Evolutionary conservation across 2,888 invertebrate species (phyloP).

Genomic region (Ichneumon xanthorius): DNA sequence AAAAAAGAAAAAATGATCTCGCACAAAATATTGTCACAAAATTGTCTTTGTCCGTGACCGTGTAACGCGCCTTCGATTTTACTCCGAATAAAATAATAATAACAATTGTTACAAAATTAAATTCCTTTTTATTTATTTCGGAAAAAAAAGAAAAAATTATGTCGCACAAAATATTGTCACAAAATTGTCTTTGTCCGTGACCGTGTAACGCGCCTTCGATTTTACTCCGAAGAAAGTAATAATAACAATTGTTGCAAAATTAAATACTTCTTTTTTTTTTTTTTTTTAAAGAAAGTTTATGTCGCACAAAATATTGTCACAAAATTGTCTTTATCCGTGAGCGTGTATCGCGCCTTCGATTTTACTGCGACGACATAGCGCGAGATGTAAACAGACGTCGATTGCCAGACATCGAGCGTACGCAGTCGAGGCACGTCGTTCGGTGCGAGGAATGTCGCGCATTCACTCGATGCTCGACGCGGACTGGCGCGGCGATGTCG

Average conservation of each 20-base stretch:
- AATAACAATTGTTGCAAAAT: too few species aligned
- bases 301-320: not conserved
- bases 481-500: conserved; percentile 55
- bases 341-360: not conserved
- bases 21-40: not conserved
- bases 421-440: conserved; percentile 63
- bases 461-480: conserved; percentile 66
- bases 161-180: too few species aligned
- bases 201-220: too few species aligned
- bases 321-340: not conserved
- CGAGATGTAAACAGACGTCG: conserved; percentile 31
- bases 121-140: too few species aligned
- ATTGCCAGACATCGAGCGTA: conserved; percentile 17
- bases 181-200: too few species aligned
- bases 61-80: not conserved
- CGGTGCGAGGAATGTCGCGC: conserved; percentile 64
- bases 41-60: not conserved
- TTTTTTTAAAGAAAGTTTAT: too few species aligned
- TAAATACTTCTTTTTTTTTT: too few species aligned
- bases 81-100: not conserved
- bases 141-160: too few species aligned
- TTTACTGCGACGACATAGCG: not conserved
- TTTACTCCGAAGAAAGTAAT: too few species aligned
- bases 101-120: too few species aligned
- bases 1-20: not conserved